Base-by-base conservation (phyloP, 2,888 invertebrate genomes). In the Parascotia fuliginaria region DNA sequence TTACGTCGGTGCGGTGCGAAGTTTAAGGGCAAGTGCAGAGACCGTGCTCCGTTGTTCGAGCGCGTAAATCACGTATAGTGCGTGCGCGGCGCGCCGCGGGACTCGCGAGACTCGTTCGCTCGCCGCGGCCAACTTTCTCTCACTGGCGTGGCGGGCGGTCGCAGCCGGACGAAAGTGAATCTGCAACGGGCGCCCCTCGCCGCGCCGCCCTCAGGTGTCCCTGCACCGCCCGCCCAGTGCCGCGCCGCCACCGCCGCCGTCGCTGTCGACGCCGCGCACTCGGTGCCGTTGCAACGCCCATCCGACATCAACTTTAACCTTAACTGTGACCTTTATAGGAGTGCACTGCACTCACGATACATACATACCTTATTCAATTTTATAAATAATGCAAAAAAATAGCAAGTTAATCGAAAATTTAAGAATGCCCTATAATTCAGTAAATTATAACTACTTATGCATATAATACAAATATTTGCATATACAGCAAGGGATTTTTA, bases 121-220 rank as follows among this genome's bases (percentile, higher is more conserved):
- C 92, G 83, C 81, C 85, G 85, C 92, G 91, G 81, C 86, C 85
- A 89, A 92, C 92, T 92, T 92, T 92, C 92, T 92, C 92, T 89
- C 84, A 92, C 92, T 92, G 92, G 89, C 89, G 85, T 83, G 84
- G 85, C 86, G 82, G 80, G 82, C 85, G 84, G 77, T 76, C 82
- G 87, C 83, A 82, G 84, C 77, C 86, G 85, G 87, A 89, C 91
- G 92, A 92, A 92, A 92, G 91, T 92, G 92, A 92, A 91, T 92
- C 89, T 90, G 90, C 89, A 89, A 82, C 83, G 83, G 66, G 78
- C 80, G 76, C 75, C 79, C 80, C 79, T 71, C 77, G 74, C 77
- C 70, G 70, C 68, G 57, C 69, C 73, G 31, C 31, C 31, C 31
- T 73, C 79, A 76, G 79, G 82, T 83, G 77, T 73, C 83, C 78